Evolutionary conservation across 2,888 invertebrate species (phyloP), one percentile per base, ranked within the genome.

Genomic region (Conops quadrifasciatus): DNA sequence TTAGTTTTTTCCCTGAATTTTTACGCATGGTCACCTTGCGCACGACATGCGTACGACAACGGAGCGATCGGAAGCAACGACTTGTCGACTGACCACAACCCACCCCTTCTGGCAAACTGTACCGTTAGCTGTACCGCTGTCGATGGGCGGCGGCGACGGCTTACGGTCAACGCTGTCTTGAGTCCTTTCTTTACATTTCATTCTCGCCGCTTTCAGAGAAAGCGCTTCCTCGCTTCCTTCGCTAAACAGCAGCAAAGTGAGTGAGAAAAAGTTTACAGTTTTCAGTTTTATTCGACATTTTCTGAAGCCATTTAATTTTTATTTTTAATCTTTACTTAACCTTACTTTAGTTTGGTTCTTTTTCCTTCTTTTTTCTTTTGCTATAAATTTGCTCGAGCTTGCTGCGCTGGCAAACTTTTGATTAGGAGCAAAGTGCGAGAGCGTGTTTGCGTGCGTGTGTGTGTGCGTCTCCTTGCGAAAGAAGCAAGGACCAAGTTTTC

Each of bases 11-110:
- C n/a, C n/a, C n/a, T n/a, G n/a, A 58, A 70, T 70, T 64, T 70
- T 70, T 30, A 70, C 70, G 70, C 70, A 58, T 70, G 64, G 58
- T n/a, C 70, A 70, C 70, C 64, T 64, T 58, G 24, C 24, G 9
- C 36, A 36, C 36, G 9, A n/a, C 53, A 56, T 26, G 43, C 62
- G 30, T 36, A 45, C 2, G 26, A 30, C n/a, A 60, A 30, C n/a
- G 59, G n/a, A 47, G n/a, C n/a, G n/a, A n/a, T n/a, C n/a, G n/a
- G n/a, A n/a, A n/a, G n/a, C n/a, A n/a, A n/a, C n/a, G n/a, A n/a
- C n/a, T n/a, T n/a, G n/a, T n/a, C n/a, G n/a, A n/a, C n/a, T n/a
- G n/a, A n/a, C n/a, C n/a, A n/a, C n/a, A n/a, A n/a, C n/a, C n/a
- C n/a, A n/a, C n/a, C n/a, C n/a, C n/a, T n/a, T n/a, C n/a, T n/a